Conservation (phyloP, 2,113 vertebrate genomes). For the Calidris pugnax region DNA sequence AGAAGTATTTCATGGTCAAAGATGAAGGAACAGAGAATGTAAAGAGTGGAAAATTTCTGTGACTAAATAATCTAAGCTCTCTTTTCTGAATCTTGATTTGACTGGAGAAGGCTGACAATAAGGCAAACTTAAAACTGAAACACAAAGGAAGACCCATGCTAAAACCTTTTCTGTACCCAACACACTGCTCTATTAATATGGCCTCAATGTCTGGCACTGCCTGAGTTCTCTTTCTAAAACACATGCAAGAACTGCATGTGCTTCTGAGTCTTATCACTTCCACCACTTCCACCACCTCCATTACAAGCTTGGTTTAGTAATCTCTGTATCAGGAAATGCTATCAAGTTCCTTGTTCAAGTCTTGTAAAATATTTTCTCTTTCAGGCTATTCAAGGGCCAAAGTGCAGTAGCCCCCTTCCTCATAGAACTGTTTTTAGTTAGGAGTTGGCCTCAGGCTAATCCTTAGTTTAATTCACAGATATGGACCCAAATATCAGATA, state of each 20-base stretch:
- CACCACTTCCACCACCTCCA: neutral
- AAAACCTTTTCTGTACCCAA: neutral
- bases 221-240: constrained; percentile 21
- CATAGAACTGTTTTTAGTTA: neutral
- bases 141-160: neutral
- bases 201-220: neutral
- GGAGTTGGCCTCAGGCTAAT: neutral
- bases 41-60: neutral
- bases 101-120: neutral
- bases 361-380: neutral
- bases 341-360: neutral
- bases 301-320: neutral
- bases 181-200: neutral
- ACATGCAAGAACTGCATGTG: neutral
- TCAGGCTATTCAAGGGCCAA: neutral
- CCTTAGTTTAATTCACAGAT: neutral
- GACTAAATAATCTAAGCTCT: neutral
- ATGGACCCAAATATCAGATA: neutral
- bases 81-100: neutral
- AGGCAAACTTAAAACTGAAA: neutral
- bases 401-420: neutral
- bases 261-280: neutral
- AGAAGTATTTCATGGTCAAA: neutral
- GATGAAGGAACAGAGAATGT: neutral
- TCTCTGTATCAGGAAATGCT: neutral